Evolutionary conservation across 2,113 vertebrate species (phyloP).

Genomic region (Aspiorhynchus laticeps): DNA sequence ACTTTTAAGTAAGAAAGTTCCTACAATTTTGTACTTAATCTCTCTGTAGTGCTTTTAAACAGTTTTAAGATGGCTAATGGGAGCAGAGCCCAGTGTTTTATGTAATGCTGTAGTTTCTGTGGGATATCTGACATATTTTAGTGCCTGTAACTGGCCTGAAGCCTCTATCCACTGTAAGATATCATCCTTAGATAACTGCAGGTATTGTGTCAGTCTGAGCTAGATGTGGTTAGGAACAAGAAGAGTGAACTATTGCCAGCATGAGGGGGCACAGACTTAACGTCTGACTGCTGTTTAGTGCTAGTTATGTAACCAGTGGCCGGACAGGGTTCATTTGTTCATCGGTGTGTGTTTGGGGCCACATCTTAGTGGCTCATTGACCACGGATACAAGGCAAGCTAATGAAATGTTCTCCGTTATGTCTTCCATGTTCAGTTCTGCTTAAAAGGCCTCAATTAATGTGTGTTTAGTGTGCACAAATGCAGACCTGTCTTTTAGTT

Average conservation of each 20-base stretch:
- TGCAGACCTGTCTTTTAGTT: neutral
- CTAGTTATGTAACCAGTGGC: conserved; percentile 29
- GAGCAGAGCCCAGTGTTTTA: neutral
- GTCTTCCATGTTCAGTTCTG: conserved; percentile 5
- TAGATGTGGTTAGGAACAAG: conserved; percentile 22
- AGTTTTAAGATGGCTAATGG: neutral
- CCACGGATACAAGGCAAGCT: neutral
- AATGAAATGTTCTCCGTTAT: conserved; percentile 17
- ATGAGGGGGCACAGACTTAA: conserved; percentile 8
- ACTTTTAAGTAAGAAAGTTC: neutral
- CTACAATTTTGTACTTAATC: neutral
- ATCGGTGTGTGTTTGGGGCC: neutral
- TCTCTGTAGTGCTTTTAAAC: neutral
- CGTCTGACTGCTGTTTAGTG: conserved; percentile 25
- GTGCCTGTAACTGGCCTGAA: neutral
- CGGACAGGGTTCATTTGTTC: conserved; percentile 31
- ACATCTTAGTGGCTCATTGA: conserved; percentile 14
- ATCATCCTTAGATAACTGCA: neutral
- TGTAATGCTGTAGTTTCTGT: neutral
- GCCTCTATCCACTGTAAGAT: neutral
- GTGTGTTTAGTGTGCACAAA: conserved; percentile 16
- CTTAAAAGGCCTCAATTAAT: conserved; percentile 17
- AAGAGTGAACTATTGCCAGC: conserved; percentile 21
- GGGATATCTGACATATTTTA: conserved; percentile 2
- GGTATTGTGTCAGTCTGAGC: neutral